Conservation (phyloP, 2,113 vertebrate genomes). For the Equus przewalskii region DNA sequence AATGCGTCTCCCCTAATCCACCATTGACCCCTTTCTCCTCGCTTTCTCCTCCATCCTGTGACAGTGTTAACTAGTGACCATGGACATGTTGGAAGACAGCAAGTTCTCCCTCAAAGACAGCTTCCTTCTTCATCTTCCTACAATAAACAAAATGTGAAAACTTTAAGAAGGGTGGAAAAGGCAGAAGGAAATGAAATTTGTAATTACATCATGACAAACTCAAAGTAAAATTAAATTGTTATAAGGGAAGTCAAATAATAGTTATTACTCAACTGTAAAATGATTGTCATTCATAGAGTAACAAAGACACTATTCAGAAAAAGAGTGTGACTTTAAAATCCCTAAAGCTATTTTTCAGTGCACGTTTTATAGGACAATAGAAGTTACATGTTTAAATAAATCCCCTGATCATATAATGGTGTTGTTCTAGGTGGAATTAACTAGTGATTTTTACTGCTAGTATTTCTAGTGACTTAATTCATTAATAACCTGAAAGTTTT, state of each 20-base stretch:
- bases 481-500: slow-evolving; percentile 1
- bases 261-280: slow-evolving; percentile 77
- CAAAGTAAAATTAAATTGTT: slow-evolving; percentile 73
- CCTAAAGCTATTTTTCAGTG: slow-evolving; percentile 69
- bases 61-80: not conserved
- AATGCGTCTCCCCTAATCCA: slow-evolving; percentile 55
- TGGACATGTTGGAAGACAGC: not conserved
- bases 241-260: slow-evolving; percentile 76
- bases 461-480: slow-evolving; percentile 41
- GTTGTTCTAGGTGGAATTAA: slow-evolving; percentile 29
- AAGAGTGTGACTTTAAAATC: slow-evolving; percentile 67
- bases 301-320: slow-evolving; percentile 76
- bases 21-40: not conserved
- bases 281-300: slow-evolving; percentile 73
- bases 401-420: not conserved
- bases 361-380: slow-evolving; percentile 44
- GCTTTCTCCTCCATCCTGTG: not conserved
- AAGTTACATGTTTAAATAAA: slow-evolving; percentile 62
- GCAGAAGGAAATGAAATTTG: slow-evolving; percentile 60
- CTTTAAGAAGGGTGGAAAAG: slow-evolving; percentile 47
- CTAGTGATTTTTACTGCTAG: not conserved
- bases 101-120: not conserved
- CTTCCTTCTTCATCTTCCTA: not conserved
- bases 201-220: slow-evolving; percentile 73
- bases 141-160: slow-evolving; percentile 6